phyloP scores from a whole-genome alignment of 2,888 invertebrate genomes.

The Diaperis boleti region DNA sequence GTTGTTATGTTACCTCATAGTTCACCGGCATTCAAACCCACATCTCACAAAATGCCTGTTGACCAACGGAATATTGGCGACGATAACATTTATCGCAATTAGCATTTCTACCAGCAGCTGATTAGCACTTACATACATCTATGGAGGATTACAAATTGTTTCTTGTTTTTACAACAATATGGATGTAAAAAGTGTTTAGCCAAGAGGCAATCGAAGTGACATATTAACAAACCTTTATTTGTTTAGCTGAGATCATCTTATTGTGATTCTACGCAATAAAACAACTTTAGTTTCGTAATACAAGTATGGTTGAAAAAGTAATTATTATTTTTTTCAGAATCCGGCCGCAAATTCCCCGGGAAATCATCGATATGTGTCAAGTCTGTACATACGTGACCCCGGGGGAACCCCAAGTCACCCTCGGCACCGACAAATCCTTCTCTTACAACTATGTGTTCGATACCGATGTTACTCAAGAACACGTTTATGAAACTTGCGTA shows the following conservation, averaged over 20 bases:
- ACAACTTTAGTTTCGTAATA: background rate
- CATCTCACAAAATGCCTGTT: background rate
- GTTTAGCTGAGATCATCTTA: conserved; percentile 22
- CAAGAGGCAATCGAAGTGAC: conserved; percentile 7
- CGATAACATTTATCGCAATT: background rate
- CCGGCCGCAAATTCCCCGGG: conserved; percentile 92
- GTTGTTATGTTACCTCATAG: background rate
- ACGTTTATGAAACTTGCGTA: conserved; percentile 87
- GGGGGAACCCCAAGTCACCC: conserved; percentile 90
- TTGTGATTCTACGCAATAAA: background rate
- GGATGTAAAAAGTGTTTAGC: too few species aligned
- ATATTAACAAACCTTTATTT: conserved; percentile 16
- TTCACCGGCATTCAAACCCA: background rate
- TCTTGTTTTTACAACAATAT: background rate
- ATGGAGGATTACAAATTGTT: conserved; percentile 1
- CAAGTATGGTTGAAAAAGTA: background rate
- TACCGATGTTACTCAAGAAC: conserved; percentile 77
- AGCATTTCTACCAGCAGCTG: background rate
- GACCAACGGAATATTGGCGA: background rate
- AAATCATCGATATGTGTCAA: conserved; percentile 95
- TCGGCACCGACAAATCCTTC: conserved; percentile 94
- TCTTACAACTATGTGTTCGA: conserved; percentile 98
- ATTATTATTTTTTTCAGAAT: conserved; percentile 74
- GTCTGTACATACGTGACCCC: conserved; percentile 91
- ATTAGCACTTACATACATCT: conserved; percentile 2